Evolutionary conservation across 1,140 invertebrate species (phyloP).

Genomic region (Neodiprion lecontei): DNA sequence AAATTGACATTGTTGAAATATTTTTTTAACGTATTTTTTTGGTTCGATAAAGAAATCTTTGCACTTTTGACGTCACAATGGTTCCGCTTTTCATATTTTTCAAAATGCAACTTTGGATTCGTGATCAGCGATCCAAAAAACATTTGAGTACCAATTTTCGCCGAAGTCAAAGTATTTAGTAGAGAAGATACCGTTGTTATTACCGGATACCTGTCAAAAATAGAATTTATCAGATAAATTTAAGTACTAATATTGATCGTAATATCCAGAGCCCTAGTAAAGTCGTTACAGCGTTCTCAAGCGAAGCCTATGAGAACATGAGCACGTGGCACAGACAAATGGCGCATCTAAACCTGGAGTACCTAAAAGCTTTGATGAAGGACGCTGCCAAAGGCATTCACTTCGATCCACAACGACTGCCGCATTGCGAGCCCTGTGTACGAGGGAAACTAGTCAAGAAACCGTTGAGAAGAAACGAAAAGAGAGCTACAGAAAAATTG

Average conservation of each 20-base stretch:
- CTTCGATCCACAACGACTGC: constrained; percentile 20
- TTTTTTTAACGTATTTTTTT: too few species aligned
- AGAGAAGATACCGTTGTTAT: not conserved
- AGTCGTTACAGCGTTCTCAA: not conserved
- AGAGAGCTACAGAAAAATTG: constrained; percentile 18
- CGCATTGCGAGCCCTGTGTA: constrained; percentile 30
- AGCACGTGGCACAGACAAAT: constrained; percentile 32
- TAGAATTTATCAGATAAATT: not conserved
- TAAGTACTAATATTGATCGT: not conserved
- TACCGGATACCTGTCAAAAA: not conserved
- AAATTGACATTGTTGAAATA: too few species aligned
- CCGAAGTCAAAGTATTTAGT: not conserved
- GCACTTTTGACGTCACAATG: too few species aligned
- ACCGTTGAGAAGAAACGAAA: constrained; percentile 29
- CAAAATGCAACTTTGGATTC: too few species aligned
- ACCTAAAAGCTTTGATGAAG: constrained; percentile 30
- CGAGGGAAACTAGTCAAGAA: constrained; percentile 37
- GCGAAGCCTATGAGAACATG: not conserved
- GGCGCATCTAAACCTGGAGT: constrained; percentile 31
- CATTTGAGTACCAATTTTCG: too few species aligned
- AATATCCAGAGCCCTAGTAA: not conserved
- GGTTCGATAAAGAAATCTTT: too few species aligned
- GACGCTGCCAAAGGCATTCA: constrained; percentile 27
- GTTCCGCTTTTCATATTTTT: too few species aligned
- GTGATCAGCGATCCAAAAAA: too few species aligned